phyloP scores from a whole-genome alignment of 2,113 vertebrate species.

The Gymnogyps californianus region DNA sequence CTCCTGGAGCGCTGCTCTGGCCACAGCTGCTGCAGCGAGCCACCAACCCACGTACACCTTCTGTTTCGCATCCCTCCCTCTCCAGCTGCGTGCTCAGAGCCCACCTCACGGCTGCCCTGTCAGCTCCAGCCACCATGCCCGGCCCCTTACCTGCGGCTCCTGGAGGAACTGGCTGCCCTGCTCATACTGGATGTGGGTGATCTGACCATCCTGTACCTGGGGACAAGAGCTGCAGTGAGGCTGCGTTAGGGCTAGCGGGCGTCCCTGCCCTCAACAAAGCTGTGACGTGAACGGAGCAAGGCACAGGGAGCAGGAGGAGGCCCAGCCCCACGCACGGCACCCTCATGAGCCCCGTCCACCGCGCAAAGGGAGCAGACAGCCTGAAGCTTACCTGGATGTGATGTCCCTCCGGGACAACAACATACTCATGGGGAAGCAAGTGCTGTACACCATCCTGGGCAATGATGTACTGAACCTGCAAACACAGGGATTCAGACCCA shows the following conservation, averaged over 20 bases:
- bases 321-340: accelerated
- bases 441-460: slow-evolving; percentile 91
- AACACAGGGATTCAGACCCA: neutral
- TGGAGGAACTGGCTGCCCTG: slow-evolving; percentile 85
- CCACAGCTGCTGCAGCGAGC: neutral
- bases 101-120: accelerated
- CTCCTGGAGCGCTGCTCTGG: neutral
- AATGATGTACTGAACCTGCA: slow-evolving; percentile 95
- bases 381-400: slow-evolving; percentile 88
- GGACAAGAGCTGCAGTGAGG: neutral
- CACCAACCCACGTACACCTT: neutral
- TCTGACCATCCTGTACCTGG: slow-evolving; percentile 93
- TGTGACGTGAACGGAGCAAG: neutral
- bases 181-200: slow-evolving; percentile 94
- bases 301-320: neutral
- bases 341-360: accelerated
- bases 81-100: neutral
- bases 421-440: slow-evolving; percentile 93
- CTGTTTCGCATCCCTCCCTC: neutral
- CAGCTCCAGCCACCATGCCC: neutral
- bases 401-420: slow-evolving; percentile 91
- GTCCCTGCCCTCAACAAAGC: neutral
- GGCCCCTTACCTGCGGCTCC: slow-evolving; percentile 83
- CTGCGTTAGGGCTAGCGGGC: accelerated
- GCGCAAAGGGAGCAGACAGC: accelerated